Conservation (phyloP, 2,888 invertebrate species). For the Cantharis rufa region DNA sequence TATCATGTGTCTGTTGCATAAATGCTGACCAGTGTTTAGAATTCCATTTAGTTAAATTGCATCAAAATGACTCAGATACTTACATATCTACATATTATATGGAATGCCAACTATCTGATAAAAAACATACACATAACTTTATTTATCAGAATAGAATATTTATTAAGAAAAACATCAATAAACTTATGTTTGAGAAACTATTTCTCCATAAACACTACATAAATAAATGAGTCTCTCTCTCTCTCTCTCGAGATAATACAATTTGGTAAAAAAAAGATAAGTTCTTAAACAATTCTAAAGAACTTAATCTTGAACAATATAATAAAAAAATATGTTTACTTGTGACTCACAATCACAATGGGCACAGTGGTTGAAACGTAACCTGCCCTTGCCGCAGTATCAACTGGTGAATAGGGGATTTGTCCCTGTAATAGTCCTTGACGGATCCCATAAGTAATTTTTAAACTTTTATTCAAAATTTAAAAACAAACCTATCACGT, state of each 20-base stretch:
- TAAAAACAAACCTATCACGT: conserved; percentile 72
- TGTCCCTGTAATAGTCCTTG: conserved; percentile 86
- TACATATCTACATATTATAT: no score
- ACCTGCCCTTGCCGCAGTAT: conserved; percentile 54
- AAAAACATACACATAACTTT: neutral
- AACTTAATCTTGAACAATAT: no score
- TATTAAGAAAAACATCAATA: neutral
- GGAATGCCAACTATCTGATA: no score
- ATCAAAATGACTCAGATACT: no score
- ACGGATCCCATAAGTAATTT: conserved; percentile 70
- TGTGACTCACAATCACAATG: no score
- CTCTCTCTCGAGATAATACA: no score
- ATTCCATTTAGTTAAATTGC: no score
- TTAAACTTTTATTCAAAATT: conserved; percentile 24
- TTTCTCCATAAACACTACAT: neutral
- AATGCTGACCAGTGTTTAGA: no score
- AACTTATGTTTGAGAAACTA: neutral
- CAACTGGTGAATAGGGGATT: conserved; percentile 74
- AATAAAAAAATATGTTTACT: neutral
- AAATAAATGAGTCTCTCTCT: neutral
- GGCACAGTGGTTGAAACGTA: no score
- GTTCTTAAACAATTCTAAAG: no score
- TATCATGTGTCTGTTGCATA: no score
- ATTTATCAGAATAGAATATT: neutral
- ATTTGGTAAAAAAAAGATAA: neutral